Evolutionary conservation across 64 coral and sea anemone species (phyloP), one percentile per base, ranked within the genome.

Genomic region (Montipora sp.): DNA sequence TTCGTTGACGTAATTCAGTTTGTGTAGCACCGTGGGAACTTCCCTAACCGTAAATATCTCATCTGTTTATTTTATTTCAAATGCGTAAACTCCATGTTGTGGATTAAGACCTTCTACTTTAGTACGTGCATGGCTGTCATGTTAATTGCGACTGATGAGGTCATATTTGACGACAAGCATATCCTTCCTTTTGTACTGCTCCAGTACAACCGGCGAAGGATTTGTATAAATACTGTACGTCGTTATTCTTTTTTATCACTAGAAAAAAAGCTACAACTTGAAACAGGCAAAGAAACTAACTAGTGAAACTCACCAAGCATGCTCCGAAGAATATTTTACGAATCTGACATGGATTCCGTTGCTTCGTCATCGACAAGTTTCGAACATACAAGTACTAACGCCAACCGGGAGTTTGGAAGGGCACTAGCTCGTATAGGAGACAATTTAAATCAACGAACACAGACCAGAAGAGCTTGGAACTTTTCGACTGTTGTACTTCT

Each of bases 401-500:
- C 46, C 12, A 85, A 3, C 53, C 0, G 82, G 45, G 63, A 85
- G 11, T 13, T 50, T 71, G 82, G 82, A 50, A 85, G 82, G 45
- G 19, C 65, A 22, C n/a, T 85, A 44, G 82, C 82, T 71, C 5
- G n/a, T 43, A 85, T 85, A 13, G 82, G 82, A 71, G 82, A 85
- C 82, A 71, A 50, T 85, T 85, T 85, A 48, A 72, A 85, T 85
- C 60, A 85, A 85, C 61, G 49, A 72, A 21, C 45, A 3, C 11
- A 3, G 60, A 13, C 8, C 60, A 63, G 46, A 47, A 48, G 82
- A 71, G 48, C 58, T 83, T 16, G 18, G 16, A 24, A 47, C 27
- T 19, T 5, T 19, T 63, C 44, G 47, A 71, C 82, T 21, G 36
- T 66, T 51, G 47, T 85, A 5, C 9, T 85, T 70, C 18, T 85